phyloP scores from a whole-genome alignment of 2,797 vertebrate species.

The Buphagus erythrorhynchus region DNA sequence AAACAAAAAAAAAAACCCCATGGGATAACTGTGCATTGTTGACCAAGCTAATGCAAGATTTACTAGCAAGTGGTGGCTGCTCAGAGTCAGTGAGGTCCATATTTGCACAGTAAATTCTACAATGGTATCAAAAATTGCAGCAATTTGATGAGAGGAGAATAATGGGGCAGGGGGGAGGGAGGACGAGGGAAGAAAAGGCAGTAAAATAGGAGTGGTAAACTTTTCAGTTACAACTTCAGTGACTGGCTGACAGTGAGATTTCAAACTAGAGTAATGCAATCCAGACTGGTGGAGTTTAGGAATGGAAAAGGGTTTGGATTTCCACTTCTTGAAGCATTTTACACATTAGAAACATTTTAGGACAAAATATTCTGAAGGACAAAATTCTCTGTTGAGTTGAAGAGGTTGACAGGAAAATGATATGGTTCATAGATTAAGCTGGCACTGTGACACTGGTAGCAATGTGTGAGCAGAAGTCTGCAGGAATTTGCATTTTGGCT shows the following conservation, averaged over 20 bases:
- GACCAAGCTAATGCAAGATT: not conserved
- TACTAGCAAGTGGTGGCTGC: not conserved
- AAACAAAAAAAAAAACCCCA: not conserved
- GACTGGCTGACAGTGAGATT: not conserved
- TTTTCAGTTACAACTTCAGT: not conserved
- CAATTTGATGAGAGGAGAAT: not conserved
- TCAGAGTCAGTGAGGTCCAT: not conserved
- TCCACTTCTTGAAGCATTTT: not conserved
- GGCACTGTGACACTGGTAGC: not conserved
- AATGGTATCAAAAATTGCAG: not conserved
- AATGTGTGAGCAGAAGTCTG: not conserved
- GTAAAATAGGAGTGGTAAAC: not conserved
- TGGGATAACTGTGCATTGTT: not conserved
- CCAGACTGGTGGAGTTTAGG: not conserved
- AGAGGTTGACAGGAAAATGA: not conserved
- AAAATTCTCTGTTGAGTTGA: not conserved
- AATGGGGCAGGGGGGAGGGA: fast-evolving
- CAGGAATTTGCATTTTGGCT: not conserved
- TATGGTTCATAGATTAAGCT: not conserved
- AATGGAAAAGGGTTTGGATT: not conserved
- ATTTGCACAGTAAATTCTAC: not conserved
- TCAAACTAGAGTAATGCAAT: not conserved
- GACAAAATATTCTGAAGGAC: not conserved
- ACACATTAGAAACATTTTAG: not conserved
- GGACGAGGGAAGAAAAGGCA: not conserved